A percentile compares a stretch with the other conserved stretches of the same genome.
phyloP scores from a whole-genome alignment of 2,797 vertebrate genomes.

The Podargus strigoides region DNA sequence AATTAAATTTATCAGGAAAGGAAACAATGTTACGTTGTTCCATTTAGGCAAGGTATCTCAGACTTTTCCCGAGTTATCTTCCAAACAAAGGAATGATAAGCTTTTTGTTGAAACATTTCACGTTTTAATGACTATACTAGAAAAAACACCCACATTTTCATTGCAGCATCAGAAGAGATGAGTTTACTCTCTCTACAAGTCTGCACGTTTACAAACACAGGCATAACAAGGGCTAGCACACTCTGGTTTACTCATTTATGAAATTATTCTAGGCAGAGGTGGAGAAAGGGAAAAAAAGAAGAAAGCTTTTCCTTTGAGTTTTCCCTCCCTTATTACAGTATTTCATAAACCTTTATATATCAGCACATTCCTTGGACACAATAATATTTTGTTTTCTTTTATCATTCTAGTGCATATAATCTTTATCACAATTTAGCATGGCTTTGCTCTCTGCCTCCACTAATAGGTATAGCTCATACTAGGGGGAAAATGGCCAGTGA shows the following conservation, averaged over 20 bases:
- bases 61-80: neutral
- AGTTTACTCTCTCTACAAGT: neutral
- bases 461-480: neutral
- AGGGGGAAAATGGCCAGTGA: neutral
- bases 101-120: neutral
- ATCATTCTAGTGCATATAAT: neutral
- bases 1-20: neutral
- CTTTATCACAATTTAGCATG: neutral
- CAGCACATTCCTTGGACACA: neutral
- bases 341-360: neutral
- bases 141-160: neutral
- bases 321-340: neutral
- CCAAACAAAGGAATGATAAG: neutral
- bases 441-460: neutral
- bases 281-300: neutral
- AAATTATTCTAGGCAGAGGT: neutral
- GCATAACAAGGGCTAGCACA: neutral
- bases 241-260: neutral
- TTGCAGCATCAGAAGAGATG: neutral
- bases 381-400: neutral
- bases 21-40: neutral
- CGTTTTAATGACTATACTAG: neutral
- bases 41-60: neutral
- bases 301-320: neutral
- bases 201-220: neutral